Evolutionary conservation across 1,140 invertebrate genomes (phyloP).

Genomic region (Ceratitis capitata): DNA sequence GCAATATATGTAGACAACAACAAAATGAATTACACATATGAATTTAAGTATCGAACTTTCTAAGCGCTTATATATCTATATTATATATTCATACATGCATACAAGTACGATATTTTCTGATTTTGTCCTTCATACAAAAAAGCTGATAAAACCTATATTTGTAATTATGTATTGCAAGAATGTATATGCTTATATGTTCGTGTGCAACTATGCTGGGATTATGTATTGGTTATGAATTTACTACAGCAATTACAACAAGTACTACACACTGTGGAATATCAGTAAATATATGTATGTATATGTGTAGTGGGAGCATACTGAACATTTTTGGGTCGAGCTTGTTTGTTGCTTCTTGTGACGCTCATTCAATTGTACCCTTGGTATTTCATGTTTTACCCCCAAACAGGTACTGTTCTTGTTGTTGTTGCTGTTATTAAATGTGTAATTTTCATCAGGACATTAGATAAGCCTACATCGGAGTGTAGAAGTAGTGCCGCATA

Average conservation of each 20-base stretch:
- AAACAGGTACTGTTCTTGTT: background rate
- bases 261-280: no score
- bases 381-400: background rate
- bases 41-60: background rate
- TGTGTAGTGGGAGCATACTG: no score
- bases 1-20: background rate
- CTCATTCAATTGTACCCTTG: background rate
- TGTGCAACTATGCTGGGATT: background rate
- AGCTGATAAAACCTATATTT: background rate
- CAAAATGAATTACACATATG: background rate
- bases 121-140: background rate
- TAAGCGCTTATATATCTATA: background rate
- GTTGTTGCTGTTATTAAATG: background rate
- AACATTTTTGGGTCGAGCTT: background rate
- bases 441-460: background rate
- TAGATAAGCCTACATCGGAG: background rate
- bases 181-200: background rate
- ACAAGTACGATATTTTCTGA: background rate
- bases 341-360: background rate
- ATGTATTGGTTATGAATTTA: background rate
- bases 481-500: background rate
- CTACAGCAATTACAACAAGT: background rate
- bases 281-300: no score
- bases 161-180: background rate
- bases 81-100: background rate